Evolutionary conservation across 53 echinoderm and acorn worm genomes (phyloP).

Genomic region (Henricia sp.): DNA sequence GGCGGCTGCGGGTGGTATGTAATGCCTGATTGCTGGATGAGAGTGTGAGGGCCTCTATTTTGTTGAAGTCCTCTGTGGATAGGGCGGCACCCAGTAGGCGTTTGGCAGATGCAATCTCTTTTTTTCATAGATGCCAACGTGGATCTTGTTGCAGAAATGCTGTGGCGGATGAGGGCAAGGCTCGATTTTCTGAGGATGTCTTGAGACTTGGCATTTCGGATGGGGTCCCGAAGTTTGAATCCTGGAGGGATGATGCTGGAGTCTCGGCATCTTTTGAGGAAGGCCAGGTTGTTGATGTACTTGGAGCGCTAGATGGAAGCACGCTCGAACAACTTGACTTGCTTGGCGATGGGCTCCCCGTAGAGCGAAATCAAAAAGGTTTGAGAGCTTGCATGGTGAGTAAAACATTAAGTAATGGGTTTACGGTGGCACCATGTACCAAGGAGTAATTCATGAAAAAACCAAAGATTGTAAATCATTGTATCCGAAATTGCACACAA

Average conservation of each 20-base stretch:
- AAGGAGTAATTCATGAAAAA: too few relatives aligned
- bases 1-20: too few relatives aligned
- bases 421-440: too few relatives aligned
- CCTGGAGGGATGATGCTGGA: constrained; percentile 7
- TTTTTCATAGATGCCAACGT: background rate
- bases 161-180: constrained; percentile 4
- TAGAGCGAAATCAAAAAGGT: too few relatives aligned
- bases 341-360: too few relatives aligned
- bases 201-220: background rate
- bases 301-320: too few relatives aligned
- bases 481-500: too few relatives aligned
- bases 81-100: background rate
- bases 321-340: too few relatives aligned
- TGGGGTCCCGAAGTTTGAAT: background rate
- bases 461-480: too few relatives aligned
- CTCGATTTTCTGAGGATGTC: background rate
- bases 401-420: too few relatives aligned
- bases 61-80: background rate
- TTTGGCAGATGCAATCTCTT: background rate
- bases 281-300: constrained; percentile 17
- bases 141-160: constrained; percentile 1
- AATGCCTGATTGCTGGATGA: too few relatives aligned
- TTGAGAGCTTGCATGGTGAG: too few relatives aligned
- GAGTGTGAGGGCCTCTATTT: background rate
- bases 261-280: constrained; percentile 10